Evolutionary conservation across 2,113 vertebrate species (phyloP), one percentile per base, ranked within the genome.

Genomic region (Gobio gobio): DNA sequence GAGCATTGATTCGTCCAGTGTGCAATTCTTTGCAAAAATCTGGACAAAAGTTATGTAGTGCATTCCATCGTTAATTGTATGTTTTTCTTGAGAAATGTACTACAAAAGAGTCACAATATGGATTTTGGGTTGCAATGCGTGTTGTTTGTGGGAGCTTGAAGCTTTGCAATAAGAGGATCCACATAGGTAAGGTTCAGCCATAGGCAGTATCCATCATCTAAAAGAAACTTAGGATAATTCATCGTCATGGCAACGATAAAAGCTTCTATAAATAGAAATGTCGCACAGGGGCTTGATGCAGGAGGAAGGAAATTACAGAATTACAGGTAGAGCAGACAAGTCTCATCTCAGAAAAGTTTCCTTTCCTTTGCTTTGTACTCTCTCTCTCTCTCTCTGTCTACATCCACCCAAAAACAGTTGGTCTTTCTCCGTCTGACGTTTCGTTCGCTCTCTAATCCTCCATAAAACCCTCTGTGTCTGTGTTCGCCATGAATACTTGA

Each of bases 181-280:
- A 63, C 56, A 61, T 58, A 18, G 58, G 56, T 82, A 51, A 85
- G 54, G 72, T 85, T 74, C 26, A 63, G 16, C 64, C 81, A 40
- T 43, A 59, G 64, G 20, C 33, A 70, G 47, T 40, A 81, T 83
- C 81, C 83, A 87, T 76, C 83, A 87, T 84, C 80, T 87, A 73
- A 73, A 84, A 83, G 81, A 87, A 84, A 82, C 66, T 87, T 83
- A 70, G 68, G 24, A 73, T 82, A 83, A 83, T 83, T 86, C 74
- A 66, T 84, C 40, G 86, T 74, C 85, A 87, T 89, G 84, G 84
- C 83, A 87, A 87, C 45, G 59, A 84, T 83, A 58, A 87, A 89
- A 87, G 86, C 70, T 51, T 85, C 86, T 87, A 89, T 82, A 77
- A 87, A 89, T 89, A 78, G 86, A 54, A 33, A 87, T 49, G 54